Evolutionary conservation across 1,140 invertebrate species (phyloP), one percentile per base, ranked within the genome.

Genomic region (Neodiprion fabricii): DNA sequence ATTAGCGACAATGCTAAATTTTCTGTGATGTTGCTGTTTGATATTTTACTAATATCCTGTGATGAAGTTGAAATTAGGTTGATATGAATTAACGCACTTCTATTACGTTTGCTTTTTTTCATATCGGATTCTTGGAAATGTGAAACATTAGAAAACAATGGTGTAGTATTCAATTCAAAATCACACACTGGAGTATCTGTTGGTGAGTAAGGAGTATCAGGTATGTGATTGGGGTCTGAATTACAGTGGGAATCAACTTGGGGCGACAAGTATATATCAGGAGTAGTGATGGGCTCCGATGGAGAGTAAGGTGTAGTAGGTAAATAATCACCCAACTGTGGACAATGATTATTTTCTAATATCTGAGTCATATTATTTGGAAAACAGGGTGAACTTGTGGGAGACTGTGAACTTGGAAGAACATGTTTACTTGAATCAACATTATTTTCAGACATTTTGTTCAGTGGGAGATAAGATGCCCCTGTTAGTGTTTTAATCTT

Each of bases 191-290:
- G 75, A 47, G 69, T 71, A 61, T 81, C 79, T 1, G 81, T 81
- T 0, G 83, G 83, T 5, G 83, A 83, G 74, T 86, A 83, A 53
- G 80, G 82, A n/a, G 71, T 75, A n/a, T 82, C 78, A 11, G 23
- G 67, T 40, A 53, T 61, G 69, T 17, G 48, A 48, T 73, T 68
- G 14, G 71, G 53, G 21, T 14, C 73, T 5, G 40, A 61, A 67
- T 50, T 28, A 72, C 1, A 67, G 17, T 17, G 72, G 66, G 70
- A 50, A 75, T 67, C 23, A 61, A 1, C 21, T 50, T 79, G n/a
- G 50, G 48, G 68, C 4, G 66, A 65, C n/a, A 71, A 1, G 7
- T 74, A n/a, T 9, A 21, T 61, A 48, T 40, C 67, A 17, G 69
- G 69, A n/a, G 73, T 74, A 21, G n/a, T n/a, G n/a, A 61, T 71